phyloP scores from a whole-genome alignment of 2,888 invertebrate genomes.

The Notocelia uddmanniana region DNA sequence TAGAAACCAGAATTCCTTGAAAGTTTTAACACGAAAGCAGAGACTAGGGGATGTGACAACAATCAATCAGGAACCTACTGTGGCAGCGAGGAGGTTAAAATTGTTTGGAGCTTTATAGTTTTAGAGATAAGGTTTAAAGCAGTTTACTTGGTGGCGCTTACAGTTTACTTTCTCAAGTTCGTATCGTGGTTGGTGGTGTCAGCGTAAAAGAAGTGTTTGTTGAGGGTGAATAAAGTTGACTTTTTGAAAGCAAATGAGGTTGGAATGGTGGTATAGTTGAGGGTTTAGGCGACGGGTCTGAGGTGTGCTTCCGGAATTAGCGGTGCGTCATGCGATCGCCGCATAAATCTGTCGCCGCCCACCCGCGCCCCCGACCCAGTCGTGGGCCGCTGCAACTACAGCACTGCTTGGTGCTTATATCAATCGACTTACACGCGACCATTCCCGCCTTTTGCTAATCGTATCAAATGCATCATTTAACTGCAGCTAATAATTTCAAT shows the following conservation, averaged over 20 bases:
- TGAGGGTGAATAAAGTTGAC: background rate
- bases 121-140: slow-evolving; percentile 16
- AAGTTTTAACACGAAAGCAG: slow-evolving; percentile 34
- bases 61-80: slow-evolving; percentile 43
- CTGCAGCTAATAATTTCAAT: too few species aligned
- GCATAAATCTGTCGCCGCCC: slow-evolving; percentile 74
- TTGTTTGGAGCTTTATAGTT: slow-evolving; percentile 34
- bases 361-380: slow-evolving; percentile 53
- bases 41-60: slow-evolving; percentile 34
- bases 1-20: slow-evolving; percentile 26
- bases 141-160: slow-evolving; percentile 39
- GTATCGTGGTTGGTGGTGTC: background rate
- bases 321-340: slow-evolving; percentile 69
- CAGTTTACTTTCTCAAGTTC: slow-evolving; percentile 13
- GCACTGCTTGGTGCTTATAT: slow-evolving; percentile 54
- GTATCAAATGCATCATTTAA: too few species aligned
- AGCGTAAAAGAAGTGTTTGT: background rate
- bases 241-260: background rate
- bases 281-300: slow-evolving; percentile 56
- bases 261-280: slow-evolving; percentile 48
- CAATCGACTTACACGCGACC: slow-evolving; percentile 50
- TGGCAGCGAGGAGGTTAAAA: slow-evolving; percentile 16
- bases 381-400: slow-evolving; percentile 49
- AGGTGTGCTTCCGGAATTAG: slow-evolving; percentile 70
- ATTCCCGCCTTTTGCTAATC: too few species aligned